These are phyloP conservation scores for Stegophylla sp. DNA, from an alignment of 2,888 invertebrate species.

Conservation along the genomic window DNA sequence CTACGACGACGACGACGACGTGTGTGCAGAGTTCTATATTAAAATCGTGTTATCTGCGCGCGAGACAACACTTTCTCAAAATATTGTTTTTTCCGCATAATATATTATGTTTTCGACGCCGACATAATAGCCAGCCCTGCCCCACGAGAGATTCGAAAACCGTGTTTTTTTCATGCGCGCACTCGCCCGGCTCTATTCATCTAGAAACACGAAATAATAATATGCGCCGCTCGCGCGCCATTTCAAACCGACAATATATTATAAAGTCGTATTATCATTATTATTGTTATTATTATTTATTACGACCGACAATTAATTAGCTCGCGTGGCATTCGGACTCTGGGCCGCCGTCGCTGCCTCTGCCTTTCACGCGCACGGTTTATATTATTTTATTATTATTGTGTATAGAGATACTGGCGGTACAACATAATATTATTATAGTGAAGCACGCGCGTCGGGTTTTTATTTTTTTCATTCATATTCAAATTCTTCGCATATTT, in stretches of 20 bases:
- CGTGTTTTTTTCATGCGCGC: too few species aligned
- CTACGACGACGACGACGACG: not conserved
- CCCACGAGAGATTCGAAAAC: conserved; percentile 1
- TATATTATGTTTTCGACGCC: conserved; percentile 4
- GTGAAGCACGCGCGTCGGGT: not conserved
- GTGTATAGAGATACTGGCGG: not conserved
- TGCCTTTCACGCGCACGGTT: not conserved
- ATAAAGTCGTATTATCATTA: not conserved
- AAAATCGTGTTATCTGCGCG: not conserved
- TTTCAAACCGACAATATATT: conserved; percentile 25
- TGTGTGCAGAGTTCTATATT: not conserved
- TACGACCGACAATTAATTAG: conserved; percentile 30
- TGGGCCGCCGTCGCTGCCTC: not conserved
- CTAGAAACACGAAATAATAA: conserved; percentile 23
- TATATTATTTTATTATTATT: not conserved
- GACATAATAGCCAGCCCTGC: not conserved
- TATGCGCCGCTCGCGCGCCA: too few species aligned
- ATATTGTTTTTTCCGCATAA: not conserved
- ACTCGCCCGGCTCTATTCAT: conserved; percentile 21
- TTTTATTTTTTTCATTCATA: not conserved
- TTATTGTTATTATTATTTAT: not conserved
- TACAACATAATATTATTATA: too few species aligned
- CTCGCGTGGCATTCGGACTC: not conserved
- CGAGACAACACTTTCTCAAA: conserved; percentile 1
- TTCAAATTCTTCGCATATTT: conserved; percentile 36